Percentiles rank a stretch among this genome's conserved stretches.
These are phyloP conservation scores for Rotaria macrura DNA, from an alignment of 2,888 invertebrate species.

Conservation along the genomic window DNA sequence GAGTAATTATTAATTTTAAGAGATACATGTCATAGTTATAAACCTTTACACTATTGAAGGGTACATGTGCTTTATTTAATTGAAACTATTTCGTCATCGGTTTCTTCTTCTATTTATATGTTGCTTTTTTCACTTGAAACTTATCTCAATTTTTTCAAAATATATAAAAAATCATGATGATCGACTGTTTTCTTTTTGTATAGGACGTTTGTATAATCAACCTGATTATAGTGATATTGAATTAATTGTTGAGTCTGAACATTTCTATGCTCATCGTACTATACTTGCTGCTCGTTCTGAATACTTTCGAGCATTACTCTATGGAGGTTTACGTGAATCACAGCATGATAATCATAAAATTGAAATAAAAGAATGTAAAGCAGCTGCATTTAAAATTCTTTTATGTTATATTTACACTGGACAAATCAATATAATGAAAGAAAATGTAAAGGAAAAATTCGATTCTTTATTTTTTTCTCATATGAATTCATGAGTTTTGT, in stretches of 20 bases:
- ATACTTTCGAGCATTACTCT: constrained; percentile 66
- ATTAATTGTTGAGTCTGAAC: constrained; percentile 67
- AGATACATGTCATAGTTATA: too few species aligned
- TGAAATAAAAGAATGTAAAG: constrained; percentile 65
- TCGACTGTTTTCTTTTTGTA: neutral
- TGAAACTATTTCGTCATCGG: too few species aligned
- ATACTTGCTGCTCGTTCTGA: constrained; percentile 87
- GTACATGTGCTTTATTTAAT: too few species aligned
- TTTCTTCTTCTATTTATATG: too few species aligned
- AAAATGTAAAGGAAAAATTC: constrained; percentile 53
- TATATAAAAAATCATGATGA: too few species aligned
- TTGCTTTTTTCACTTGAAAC: too few species aligned
- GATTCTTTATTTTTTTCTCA: too few species aligned
- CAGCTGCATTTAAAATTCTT: constrained; percentile 54
- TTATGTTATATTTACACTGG: constrained; percentile 91
- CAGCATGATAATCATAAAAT: constrained; percentile 63
- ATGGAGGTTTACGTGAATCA: constrained; percentile 56
- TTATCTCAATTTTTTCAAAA: too few species aligned
- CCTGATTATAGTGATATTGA: constrained; percentile 77
- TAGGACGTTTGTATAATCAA: constrained; percentile 26
- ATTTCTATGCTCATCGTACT: constrained; percentile 64
- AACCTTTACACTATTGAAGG: too few species aligned
- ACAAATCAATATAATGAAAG: constrained; percentile 56
- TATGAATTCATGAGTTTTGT: too few species aligned
- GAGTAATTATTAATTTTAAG: too few species aligned